A percentile compares a stretch with the other conserved stretches of the same genome.
These are phyloP conservation scores for Takifugu rubripes DNA, from an alignment of 2,797 vertebrate species.

Conservation along the genomic window DNA sequence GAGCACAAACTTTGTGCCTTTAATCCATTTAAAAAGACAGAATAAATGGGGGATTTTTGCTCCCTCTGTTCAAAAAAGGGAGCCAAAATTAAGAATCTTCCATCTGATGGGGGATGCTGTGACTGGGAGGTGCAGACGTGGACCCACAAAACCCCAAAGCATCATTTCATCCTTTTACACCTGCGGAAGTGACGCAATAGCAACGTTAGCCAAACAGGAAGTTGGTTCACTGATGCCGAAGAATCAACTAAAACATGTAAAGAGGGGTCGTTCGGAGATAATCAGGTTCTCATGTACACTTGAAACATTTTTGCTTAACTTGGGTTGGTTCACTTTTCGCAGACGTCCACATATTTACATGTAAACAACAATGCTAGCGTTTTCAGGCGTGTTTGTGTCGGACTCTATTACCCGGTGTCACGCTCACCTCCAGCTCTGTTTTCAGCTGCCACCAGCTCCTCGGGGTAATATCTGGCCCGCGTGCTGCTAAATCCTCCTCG, in stretches of 20 bases:
- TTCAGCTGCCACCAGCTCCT: background rate
- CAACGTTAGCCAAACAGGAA: too few relatives aligned
- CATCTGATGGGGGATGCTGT: too few relatives aligned
- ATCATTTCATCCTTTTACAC: too few relatives aligned
- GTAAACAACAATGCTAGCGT: background rate
- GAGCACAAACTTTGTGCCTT: too few relatives aligned
- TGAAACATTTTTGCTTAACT: background rate
- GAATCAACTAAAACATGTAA: too few relatives aligned
- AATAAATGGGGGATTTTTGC: background rate
- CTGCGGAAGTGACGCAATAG: too few relatives aligned
- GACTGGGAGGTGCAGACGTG: too few relatives aligned
- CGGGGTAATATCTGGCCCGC: background rate
- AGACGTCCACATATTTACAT: background rate
- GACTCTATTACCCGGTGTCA: background rate
- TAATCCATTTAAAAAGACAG: background rate
- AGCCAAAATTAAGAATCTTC: too few relatives aligned
- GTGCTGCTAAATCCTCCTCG: background rate
- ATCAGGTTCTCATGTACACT: too few relatives aligned
- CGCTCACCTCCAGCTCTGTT: background rate
- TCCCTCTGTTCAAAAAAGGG: background rate
- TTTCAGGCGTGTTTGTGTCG: background rate
- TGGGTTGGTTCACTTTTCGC: background rate
- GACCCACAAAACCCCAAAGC: too few relatives aligned
- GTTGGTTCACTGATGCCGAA: too few relatives aligned
- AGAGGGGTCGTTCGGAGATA: too few relatives aligned